A percentile compares a stretch with the other conserved stretches of the same genome.
phyloP scores from a whole-genome alignment of 2,113 vertebrate species.

The Centropristis striata region DNA sequence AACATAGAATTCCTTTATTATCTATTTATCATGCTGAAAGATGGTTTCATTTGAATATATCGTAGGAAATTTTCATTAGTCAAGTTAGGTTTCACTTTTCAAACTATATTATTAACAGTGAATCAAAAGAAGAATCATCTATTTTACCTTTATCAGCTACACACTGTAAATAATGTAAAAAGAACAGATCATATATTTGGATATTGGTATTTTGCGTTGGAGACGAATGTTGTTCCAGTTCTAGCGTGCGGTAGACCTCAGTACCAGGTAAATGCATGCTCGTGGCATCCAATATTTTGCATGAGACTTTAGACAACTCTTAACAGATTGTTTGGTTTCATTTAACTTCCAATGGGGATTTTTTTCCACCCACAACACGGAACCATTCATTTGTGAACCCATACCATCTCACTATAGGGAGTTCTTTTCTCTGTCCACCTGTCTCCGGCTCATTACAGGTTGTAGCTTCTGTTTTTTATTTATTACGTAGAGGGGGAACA shows the following conservation, averaged over 20 bases:
- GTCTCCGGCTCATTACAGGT: conserved; percentile 63
- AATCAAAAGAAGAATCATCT: conserved; percentile 77
- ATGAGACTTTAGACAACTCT: conserved; percentile 83
- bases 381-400: conserved; percentile 64
- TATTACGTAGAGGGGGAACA: conserved; percentile 41
- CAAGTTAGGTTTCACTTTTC: conserved; percentile 61
- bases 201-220: conserved; percentile 86
- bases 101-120: conserved; percentile 71
- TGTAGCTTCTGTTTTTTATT: conserved; percentile 64
- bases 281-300: conserved; percentile 85
- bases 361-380: conserved; percentile 11
- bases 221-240: conserved; percentile 84
- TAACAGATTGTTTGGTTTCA: conserved; percentile 72
- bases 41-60: conserved; percentile 69
- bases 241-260: conserved; percentile 82
- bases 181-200: conserved; percentile 87
- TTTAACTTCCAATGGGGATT: conserved; percentile 51
- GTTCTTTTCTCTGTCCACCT: conserved; percentile 69
- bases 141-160: conserved; percentile 84
- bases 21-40: conserved; percentile 55
- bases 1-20: conserved; percentile 64
- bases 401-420: conserved; percentile 73
- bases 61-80: conserved; percentile 61
- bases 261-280: conserved; percentile 86
- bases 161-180: conserved; percentile 87